Percentiles rank a stretch among this genome's conserved stretches.
These are phyloP conservation scores for Pogonocichla stellata DNA, from an alignment of 2,113 vertebrate genomes.

Conservation along the genomic window DNA sequence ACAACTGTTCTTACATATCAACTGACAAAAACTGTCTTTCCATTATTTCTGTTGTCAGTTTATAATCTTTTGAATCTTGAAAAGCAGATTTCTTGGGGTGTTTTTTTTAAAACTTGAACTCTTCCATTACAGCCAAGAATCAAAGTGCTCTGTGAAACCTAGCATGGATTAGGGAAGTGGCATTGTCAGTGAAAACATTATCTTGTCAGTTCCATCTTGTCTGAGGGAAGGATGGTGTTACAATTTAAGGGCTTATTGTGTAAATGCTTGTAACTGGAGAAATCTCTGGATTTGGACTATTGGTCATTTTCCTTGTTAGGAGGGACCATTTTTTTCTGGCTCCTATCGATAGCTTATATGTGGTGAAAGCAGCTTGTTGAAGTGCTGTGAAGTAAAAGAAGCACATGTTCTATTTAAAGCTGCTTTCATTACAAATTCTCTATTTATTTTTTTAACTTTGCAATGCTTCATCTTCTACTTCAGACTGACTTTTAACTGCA, in stretches of 20 bases:
- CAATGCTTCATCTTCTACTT: neutral
- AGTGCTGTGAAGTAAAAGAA: constrained; percentile 2
- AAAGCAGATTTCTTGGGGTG: neutral
- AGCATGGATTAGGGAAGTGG: neutral
- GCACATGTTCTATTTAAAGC: constrained; percentile 23
- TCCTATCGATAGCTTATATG: neutral
- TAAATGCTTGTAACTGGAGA: neutral
- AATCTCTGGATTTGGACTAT: neutral
- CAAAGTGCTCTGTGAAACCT: neutral
- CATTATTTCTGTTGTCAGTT: neutral
- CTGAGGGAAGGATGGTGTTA: neutral
- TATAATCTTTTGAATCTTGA: constrained; percentile 8
- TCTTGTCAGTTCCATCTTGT: neutral
- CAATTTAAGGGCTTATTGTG: neutral
- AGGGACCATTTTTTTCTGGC: neutral
- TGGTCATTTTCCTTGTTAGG: neutral
- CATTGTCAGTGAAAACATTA: neutral
- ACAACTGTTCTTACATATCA: neutral
- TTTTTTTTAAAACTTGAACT: neutral
- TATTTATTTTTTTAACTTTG: neutral
- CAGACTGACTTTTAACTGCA: neutral
- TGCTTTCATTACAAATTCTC: neutral
- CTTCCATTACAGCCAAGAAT: neutral
- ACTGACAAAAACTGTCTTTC: constrained; percentile 39
- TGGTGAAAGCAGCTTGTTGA: neutral